Evolutionary conservation across 2,113 vertebrate species (phyloP).

Genomic region (Cercopithecus mona): DNA sequence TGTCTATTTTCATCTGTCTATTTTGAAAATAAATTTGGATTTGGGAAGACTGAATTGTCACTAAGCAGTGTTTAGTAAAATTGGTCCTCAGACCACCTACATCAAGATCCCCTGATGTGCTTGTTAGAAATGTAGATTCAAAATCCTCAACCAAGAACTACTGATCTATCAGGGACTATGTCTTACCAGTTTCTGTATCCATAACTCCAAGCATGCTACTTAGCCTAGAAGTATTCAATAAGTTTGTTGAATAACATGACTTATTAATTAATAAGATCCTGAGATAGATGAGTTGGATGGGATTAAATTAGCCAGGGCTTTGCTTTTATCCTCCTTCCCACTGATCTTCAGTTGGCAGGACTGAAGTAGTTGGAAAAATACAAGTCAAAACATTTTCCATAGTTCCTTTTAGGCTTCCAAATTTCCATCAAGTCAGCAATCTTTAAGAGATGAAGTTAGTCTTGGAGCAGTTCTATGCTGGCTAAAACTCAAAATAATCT

Average conservation of each 20-base stretch:
- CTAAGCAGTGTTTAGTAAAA: slow-evolving; percentile 33
- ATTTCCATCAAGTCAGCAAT: slow-evolving; percentile 73
- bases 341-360: slow-evolving; percentile 71
- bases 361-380: slow-evolving; percentile 64
- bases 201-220: not conserved
- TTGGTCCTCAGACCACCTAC: not conserved
- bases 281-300: slow-evolving; percentile 20
- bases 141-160: not conserved
- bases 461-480: slow-evolving; percentile 66
- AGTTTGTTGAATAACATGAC: slow-evolving; percentile 33
- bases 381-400: slow-evolving; percentile 74
- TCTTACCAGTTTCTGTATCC: not conserved
- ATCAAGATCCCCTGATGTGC: not conserved
- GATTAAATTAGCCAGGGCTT: slow-evolving; percentile 62
- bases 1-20: not conserved
- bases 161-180: not conserved
- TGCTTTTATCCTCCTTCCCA: slow-evolving; percentile 59
- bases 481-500: slow-evolving; percentile 64
- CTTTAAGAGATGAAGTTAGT: slow-evolving; percentile 73
- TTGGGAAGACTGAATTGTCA: slow-evolving; percentile 21
- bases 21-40: slow-evolving; percentile 45
- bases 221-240: slow-evolving; percentile 41
- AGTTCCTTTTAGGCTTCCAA: slow-evolving; percentile 63
- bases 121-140: not conserved
- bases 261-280: slow-evolving; percentile 58